Conservation (phyloP, 1,140 invertebrate genomes). For the Adoxophyes honmai region DNA sequence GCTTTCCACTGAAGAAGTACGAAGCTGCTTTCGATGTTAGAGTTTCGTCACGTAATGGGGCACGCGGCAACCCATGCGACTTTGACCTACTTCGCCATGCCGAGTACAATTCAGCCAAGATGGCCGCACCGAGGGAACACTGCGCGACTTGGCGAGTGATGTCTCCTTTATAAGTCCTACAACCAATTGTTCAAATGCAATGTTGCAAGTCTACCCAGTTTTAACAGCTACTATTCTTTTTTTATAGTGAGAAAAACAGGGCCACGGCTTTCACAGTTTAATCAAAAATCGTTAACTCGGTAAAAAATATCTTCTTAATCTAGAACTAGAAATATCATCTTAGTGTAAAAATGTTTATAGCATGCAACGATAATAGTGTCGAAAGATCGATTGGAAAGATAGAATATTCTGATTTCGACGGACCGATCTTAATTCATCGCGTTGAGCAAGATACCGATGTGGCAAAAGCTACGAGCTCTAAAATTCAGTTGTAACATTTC, state of each 20-base stretch:
- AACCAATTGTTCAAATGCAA: too few relatives aligned
- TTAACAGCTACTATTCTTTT: too few relatives aligned
- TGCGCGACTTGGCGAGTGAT: conserved; percentile 9
- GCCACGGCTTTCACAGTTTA: too few relatives aligned
- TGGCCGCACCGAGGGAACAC: conserved; percentile 52
- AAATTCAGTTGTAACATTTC: conserved; percentile 72
- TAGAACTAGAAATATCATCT: conserved; percentile 21
- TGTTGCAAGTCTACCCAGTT: too few relatives aligned
- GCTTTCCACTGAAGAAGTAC: too few relatives aligned
- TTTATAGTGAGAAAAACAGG: too few relatives aligned
- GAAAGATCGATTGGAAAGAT: conserved; percentile 17
- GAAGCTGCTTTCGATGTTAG: neutral
- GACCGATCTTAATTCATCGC: conserved; percentile 52
- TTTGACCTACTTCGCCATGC: conserved; percentile 62
- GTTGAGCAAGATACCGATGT: conserved; percentile 63
- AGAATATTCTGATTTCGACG: conserved; percentile 42
- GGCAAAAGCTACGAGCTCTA: conserved; percentile 61
- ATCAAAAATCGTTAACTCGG: too few relatives aligned
- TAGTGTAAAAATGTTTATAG: too few relatives aligned
- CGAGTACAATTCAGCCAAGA: conserved; percentile 46
- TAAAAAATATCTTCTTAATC: too few relatives aligned
- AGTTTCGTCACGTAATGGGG: conserved; percentile 33
- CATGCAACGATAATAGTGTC: conserved; percentile 1
- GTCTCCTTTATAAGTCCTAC: too few relatives aligned
- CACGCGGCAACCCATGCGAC: conserved; percentile 47